phyloP scores from a whole-genome alignment of 2,797 vertebrate genomes.

The Sphenopsis melanotis region DNA sequence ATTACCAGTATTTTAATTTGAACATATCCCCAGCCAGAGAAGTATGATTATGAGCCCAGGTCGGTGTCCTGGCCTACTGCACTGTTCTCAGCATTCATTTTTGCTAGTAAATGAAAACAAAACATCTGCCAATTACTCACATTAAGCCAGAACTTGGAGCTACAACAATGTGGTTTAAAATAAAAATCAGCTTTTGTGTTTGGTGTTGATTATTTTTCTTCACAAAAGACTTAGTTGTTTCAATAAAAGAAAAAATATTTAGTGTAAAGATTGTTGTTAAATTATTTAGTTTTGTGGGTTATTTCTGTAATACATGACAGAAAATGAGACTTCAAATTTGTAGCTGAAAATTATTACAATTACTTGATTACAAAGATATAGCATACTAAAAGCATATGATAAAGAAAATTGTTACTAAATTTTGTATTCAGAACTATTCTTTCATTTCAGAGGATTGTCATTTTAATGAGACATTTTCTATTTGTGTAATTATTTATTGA shows the following conservation, averaged over 20 bases:
- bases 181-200: background rate
- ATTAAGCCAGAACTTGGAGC: background rate
- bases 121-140: background rate
- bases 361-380: background rate
- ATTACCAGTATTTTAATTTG: background rate
- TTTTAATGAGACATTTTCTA: background rate
- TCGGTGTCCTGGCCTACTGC: background rate
- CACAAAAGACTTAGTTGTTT: background rate
- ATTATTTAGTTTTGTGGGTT: background rate
- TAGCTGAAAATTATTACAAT: background rate
- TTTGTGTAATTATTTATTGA: background rate
- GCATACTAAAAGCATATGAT: accelerated
- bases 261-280: background rate
- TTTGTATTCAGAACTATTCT: background rate
- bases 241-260: background rate
- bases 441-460: background rate
- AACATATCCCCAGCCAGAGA: background rate
- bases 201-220: background rate
- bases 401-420: background rate
- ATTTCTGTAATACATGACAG: background rate
- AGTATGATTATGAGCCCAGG: background rate
- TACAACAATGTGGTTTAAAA: background rate
- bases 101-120: background rate
- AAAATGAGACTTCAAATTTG: background rate
- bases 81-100: background rate